Conservation (phyloP, 2,888 invertebrate species). For the Cryptus armator region DNA sequence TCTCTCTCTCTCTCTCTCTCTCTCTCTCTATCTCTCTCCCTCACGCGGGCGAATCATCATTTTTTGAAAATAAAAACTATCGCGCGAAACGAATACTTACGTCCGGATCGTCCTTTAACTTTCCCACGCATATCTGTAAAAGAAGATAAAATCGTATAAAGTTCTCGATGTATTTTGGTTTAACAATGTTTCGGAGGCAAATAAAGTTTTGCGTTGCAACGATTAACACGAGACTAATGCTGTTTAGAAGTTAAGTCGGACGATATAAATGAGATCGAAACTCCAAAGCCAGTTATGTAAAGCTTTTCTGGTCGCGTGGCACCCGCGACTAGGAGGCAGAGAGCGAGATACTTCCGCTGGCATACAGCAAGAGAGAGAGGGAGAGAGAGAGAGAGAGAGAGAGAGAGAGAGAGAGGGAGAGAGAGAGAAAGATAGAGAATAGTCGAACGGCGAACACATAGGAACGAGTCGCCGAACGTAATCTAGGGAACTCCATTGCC, state of each 20-base stretch:
- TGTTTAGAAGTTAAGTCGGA: conserved; percentile 44
- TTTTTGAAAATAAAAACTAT: neutral
- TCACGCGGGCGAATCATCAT: neutral
- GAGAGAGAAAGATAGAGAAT: conserved; percentile 22
- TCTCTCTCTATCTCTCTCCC: too few species aligned
- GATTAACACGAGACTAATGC: conserved; percentile 1
- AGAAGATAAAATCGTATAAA: neutral
- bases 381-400: conserved; percentile 19
- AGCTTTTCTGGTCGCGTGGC: conserved; percentile 65
- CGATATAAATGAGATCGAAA: conserved; percentile 53
- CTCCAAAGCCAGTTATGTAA: conserved; percentile 67
- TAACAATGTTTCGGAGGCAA: neutral
- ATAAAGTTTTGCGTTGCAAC: neutral
- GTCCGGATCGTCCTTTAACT: conserved; percentile 87
- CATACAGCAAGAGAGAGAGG: neutral
- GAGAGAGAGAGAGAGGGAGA: neutral
- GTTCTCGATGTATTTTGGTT: conserved; percentile 1
- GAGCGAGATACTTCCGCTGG: conserved; percentile 29
- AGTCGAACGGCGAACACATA: conserved; percentile 35
- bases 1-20: too few species aligned
- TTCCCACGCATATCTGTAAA: conserved; percentile 86
- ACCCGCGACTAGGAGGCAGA: conserved; percentile 26
- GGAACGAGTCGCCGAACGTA: conserved; percentile 57
- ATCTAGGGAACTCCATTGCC: conserved; percentile 62
- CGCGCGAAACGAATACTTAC: conserved; percentile 82